These are phyloP conservation scores for Holacanthella duospinosa DNA, from an alignment of 2,888 invertebrate genomes.

Conservation along the genomic window DNA sequence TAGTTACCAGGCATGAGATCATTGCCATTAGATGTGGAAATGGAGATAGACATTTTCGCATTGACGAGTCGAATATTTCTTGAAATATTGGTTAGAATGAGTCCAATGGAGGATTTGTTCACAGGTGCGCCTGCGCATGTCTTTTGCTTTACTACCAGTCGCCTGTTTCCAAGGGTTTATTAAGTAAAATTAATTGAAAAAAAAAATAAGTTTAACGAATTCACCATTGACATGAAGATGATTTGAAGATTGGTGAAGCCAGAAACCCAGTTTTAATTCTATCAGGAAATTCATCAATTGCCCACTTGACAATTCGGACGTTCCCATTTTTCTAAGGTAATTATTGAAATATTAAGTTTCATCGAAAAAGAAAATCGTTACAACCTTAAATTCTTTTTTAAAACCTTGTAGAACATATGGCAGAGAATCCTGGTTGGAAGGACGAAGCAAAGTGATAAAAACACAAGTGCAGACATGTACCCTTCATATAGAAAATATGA, in stretches of 20 bases:
- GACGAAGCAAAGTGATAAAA: neutral
- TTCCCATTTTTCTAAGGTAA: neutral
- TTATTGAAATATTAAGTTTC: too few species aligned
- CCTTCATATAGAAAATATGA: neutral
- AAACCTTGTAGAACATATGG: neutral
- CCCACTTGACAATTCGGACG: neutral
- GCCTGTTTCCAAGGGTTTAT: too few species aligned
- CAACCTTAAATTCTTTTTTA: neutral
- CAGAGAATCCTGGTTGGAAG: neutral
- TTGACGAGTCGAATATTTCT: neutral
- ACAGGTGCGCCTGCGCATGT: too few species aligned
- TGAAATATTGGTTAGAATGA: neutral
- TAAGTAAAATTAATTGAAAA: too few species aligned
- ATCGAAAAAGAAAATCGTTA: too few species aligned
- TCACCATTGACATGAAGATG: neutral
- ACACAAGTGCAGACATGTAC: neutral
- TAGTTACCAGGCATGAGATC: neutral
- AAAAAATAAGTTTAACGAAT: too few species aligned
- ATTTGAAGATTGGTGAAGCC: neutral
- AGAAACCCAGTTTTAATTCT: neutral
- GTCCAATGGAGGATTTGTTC: neutral
- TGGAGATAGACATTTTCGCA: neutral
- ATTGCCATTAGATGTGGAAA: neutral
- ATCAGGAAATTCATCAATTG: neutral
- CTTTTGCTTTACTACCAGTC: neutral